These are phyloP conservation scores for Axea sp. DNA, from an alignment of 2,888 invertebrate species.

Conservation along the genomic window DNA sequence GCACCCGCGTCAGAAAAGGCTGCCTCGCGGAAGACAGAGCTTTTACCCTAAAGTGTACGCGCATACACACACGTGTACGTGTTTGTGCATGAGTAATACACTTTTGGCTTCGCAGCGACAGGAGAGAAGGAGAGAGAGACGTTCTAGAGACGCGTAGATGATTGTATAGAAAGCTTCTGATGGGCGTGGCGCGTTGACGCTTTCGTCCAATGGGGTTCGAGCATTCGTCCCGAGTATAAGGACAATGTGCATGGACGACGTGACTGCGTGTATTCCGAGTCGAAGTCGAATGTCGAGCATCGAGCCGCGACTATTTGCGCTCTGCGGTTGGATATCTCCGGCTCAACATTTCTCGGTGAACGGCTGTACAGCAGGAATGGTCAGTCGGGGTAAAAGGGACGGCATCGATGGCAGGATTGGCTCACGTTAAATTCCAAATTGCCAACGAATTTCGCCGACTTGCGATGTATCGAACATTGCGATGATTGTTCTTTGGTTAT, in stretches of 20 bases:
- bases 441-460: too few relatives aligned
- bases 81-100: neutral
- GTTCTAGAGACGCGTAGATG: constrained; percentile 56
- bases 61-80: neutral
- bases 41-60: constrained; percentile 1
- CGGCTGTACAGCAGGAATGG: too few relatives aligned
- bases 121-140: constrained; percentile 24
- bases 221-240: constrained; percentile 75
- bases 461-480: too few relatives aligned
- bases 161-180: constrained; percentile 60
- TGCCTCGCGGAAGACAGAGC: constrained; percentile 20
- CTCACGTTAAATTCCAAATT: too few relatives aligned
- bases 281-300: constrained; percentile 71
- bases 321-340: too few relatives aligned
- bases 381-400: neutral
- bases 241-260: constrained; percentile 71
- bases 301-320: constrained; percentile 62
- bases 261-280: constrained; percentile 49
- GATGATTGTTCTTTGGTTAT: too few relatives aligned
- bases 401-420: too few relatives aligned
- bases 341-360: too few relatives aligned
- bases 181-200: constrained; percentile 74
- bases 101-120: constrained; percentile 18
- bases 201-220: constrained; percentile 77
- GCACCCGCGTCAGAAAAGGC: constrained; percentile 24